Conservation (phyloP, 2,113 vertebrate genomes). For the Chloroceryle aenea region DNA sequence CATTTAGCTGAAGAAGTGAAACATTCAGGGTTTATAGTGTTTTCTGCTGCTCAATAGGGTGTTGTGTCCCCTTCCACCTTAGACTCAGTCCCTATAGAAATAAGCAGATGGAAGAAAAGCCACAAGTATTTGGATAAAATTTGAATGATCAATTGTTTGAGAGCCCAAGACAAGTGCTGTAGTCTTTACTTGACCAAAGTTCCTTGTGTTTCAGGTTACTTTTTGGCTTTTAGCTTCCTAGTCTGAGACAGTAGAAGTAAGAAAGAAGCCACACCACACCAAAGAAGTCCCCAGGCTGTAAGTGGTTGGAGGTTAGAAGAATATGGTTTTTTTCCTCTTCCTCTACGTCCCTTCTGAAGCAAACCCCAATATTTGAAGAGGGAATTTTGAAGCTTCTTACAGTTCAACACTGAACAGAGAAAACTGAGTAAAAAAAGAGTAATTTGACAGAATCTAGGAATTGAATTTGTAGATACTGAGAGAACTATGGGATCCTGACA, state of each 20-base stretch:
- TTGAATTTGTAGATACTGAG: neutral
- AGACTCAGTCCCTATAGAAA: neutral
- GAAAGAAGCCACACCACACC: neutral
- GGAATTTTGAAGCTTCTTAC: neutral
- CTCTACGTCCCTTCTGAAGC: neutral
- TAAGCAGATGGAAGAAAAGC: neutral
- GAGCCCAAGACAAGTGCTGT: neutral
- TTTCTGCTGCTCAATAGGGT: neutral
- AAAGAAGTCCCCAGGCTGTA: neutral
- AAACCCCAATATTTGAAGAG: neutral
- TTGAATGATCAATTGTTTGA: neutral
- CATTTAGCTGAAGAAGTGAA: neutral
- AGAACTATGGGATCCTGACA: neutral
- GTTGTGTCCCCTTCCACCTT: neutral
- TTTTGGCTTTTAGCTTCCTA: neutral
- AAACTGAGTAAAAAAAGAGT: neutral
- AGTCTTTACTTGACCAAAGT: neutral
- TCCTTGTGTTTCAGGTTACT: neutral
- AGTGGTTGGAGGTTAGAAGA: neutral
- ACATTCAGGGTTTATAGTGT: neutral
- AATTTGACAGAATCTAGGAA: neutral
- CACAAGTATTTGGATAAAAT: neutral
- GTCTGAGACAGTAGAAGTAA: neutral
- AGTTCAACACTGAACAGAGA: neutral
- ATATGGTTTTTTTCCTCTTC: neutral